Evolutionary conservation across 92 coral and sea anemone genomes (phyloP).

Genomic region (Phenganax stokvisi): DNA sequence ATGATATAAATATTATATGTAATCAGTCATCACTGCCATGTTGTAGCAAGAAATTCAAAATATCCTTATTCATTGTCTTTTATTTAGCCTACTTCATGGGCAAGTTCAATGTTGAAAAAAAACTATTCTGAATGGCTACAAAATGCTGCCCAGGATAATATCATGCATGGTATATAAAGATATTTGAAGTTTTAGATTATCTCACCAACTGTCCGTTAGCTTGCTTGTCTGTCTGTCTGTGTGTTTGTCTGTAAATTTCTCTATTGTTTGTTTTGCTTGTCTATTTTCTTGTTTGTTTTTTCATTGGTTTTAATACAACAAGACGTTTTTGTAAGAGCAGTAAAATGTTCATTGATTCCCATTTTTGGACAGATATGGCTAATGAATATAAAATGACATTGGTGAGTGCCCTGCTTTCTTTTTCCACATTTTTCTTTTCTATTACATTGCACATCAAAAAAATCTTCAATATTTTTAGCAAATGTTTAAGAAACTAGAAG

Average conservation of each 20-base stretch:
- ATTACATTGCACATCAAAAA: background rate
- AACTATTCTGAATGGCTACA: slow-evolving; percentile 31
- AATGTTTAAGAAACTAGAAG: slow-evolving; percentile 87
- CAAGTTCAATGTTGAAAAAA: slow-evolving; percentile 30
- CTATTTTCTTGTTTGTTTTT: background rate
- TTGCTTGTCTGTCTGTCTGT: background rate
- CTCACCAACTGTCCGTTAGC: background rate
- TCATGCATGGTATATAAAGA: slow-evolving; percentile 3
- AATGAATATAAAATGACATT: slow-evolving; percentile 79
- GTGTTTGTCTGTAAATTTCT: background rate
- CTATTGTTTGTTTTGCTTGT: background rate
- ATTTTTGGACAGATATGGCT: slow-evolving; percentile 60
- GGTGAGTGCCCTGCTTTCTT: slow-evolving; percentile 36
- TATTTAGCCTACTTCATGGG: slow-evolving; percentile 29
- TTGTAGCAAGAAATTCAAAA: no score
- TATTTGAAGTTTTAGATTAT: background rate
- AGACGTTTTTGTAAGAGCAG: background rate
- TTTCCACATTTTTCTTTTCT: background rate
- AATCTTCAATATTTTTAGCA: slow-evolving; percentile 45
- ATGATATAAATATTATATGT: background rate
- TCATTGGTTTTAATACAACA: background rate
- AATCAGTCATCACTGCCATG: no score
- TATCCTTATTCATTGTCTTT: background rate
- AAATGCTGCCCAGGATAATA: background rate
- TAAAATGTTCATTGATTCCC: background rate